A percentile compares a stretch with the other conserved stretches of the same genome.
Conservation (phyloP, 2,797 vertebrate genomes). For the Chaunax sp. region DNA sequence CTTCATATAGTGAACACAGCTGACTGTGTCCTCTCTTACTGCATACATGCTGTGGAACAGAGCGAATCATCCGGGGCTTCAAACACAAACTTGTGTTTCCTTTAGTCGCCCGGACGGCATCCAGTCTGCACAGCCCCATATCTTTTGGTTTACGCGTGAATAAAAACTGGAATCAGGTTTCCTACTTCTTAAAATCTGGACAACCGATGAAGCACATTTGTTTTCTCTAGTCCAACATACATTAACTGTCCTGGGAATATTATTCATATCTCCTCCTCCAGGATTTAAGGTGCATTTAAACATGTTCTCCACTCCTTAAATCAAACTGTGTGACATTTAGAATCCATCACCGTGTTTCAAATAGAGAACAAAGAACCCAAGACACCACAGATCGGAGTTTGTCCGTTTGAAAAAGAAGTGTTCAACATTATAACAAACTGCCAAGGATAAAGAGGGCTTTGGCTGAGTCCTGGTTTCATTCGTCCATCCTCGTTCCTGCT, state of each 20-base stretch:
- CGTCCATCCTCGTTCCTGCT: constrained; percentile 10
- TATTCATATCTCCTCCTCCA: background rate
- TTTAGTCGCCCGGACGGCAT: background rate
- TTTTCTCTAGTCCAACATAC: constrained; percentile 11
- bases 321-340: background rate
- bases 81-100: background rate
- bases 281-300: constrained; percentile 23
- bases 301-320: background rate
- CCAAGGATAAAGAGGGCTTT: constrained; percentile 29
- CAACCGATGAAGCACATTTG: background rate
- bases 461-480: constrained; percentile 11
- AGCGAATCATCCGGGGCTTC: background rate
- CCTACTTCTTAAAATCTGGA: too few species aligned
- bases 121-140: too few species aligned
- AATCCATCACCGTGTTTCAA: background rate
- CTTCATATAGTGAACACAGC: constrained; percentile 34
- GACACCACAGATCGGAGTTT: background rate
- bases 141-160: background rate
- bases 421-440: constrained; percentile 28
- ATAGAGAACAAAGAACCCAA: background rate
- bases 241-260: constrained; percentile 10
- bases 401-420: constrained; percentile 12
- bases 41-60: constrained; percentile 31
- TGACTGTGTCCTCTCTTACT: constrained; percentile 18
- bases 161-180: constrained; percentile 19